phyloP scores from a whole-genome alignment of 2,797 vertebrate species.

The Melanotaenia pygmaea region DNA sequence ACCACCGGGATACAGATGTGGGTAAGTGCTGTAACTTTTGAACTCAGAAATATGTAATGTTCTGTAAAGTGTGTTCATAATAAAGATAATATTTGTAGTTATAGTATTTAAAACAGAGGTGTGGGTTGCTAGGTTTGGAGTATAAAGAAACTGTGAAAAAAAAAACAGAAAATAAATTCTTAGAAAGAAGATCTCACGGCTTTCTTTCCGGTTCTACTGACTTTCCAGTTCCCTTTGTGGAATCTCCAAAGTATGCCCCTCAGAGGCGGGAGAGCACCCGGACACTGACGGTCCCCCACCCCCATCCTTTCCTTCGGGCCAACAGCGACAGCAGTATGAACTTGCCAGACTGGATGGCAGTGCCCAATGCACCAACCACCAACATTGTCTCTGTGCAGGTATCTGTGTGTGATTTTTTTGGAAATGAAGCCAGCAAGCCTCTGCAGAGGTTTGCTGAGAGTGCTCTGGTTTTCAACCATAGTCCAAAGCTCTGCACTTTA shows the following conservation, averaged over 20 bases:
- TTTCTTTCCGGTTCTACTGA: not conserved
- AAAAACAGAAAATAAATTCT: not conserved
- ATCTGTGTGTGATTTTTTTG: not conserved
- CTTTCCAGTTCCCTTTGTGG: constrained; percentile 89
- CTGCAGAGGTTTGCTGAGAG: not conserved
- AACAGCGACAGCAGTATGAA: constrained; percentile 96
- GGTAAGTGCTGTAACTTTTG: constrained; percentile 78
- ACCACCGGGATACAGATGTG: constrained; percentile 89
- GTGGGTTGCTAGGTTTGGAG: not conserved
- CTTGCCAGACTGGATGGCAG: constrained; percentile 91
- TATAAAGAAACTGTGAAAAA: not conserved
- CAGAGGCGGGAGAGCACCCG: constrained; percentile 86
- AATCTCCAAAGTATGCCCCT: constrained; percentile 91
- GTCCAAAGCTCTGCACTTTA: not conserved
- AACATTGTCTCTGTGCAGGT: constrained; percentile 87
- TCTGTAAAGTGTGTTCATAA: not conserved
- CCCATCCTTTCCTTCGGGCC: constrained; percentile 89
- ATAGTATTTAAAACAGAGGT: not conserved
- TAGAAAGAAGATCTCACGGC: too few species aligned
- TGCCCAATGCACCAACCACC: constrained; percentile 80
- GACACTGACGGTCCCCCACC: constrained; percentile 85
- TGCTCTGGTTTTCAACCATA: not conserved
- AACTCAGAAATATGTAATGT: not conserved
- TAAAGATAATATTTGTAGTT: not conserved
- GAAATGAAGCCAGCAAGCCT: not conserved